phyloP scores from a whole-genome alignment of 2,888 invertebrate genomes.

The Microctonus hyperodae region DNA sequence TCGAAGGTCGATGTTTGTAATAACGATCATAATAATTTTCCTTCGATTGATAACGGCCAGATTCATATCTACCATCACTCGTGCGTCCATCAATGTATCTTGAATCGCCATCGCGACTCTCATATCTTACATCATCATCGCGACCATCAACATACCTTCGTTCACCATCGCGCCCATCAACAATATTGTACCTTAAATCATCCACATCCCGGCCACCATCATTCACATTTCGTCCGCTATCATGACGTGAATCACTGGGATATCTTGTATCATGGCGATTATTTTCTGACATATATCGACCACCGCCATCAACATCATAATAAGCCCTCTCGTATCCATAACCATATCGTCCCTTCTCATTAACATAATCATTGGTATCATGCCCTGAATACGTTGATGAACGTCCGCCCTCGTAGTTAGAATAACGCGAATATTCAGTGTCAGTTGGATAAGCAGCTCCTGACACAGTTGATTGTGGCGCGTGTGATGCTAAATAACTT shows the following conservation, averaged over 20 bases:
- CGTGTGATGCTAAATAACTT: constrained; percentile 42
- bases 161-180: constrained; percentile 49
- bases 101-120: constrained; percentile 46
- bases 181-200: constrained; percentile 47
- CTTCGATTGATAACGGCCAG: constrained; percentile 49
- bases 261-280: constrained; percentile 43
- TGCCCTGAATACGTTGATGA: constrained; percentile 40
- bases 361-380: constrained; percentile 44
- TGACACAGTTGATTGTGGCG: constrained; percentile 30
- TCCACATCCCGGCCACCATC: constrained; percentile 45
- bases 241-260: constrained; percentile 37
- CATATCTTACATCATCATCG: constrained; percentile 48
- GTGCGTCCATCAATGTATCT: constrained; percentile 43
- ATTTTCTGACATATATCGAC: constrained; percentile 45
- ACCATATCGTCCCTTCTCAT: constrained; percentile 51
- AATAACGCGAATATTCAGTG: constrained; percentile 50
- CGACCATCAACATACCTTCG: constrained; percentile 44
- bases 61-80: constrained; percentile 41
- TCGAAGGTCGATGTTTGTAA: constrained; percentile 59
- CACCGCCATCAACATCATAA: constrained; percentile 47
- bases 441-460: constrained; percentile 46
- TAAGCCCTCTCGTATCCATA: constrained; percentile 46
- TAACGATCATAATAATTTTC: constrained; percentile 62
- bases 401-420: constrained; percentile 43
- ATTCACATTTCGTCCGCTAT: constrained; percentile 29